Evolutionary conservation across 1,140 invertebrate genomes (phyloP).

Genomic region (Augochlora pura): DNA sequence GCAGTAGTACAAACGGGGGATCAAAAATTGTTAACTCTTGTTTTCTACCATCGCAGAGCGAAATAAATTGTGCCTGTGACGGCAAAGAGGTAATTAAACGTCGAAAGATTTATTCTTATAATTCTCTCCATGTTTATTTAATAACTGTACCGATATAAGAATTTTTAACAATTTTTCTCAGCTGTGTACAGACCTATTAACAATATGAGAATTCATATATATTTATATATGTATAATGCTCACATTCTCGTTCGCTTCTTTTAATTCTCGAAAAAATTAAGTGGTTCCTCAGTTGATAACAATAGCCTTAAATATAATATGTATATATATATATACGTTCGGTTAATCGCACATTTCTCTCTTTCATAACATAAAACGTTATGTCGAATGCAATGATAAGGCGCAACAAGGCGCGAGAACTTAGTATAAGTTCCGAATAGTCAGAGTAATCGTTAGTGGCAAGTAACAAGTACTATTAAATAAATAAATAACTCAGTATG

Average conservation of each 20-base stretch:
- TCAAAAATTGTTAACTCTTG: not conserved
- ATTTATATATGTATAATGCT: conserved; percentile 25
- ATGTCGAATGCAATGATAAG: conserved; percentile 22
- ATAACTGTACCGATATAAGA: conserved; percentile 57
- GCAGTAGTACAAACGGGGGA: conserved; percentile 2
- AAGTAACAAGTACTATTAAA: conserved; percentile 37
- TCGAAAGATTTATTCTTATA: conserved; percentile 6
- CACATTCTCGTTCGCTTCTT: conserved; percentile 10
- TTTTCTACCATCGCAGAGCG: not conserved
- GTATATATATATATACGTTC: not conserved
- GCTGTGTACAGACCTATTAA: conserved; percentile 50
- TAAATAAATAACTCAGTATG: conserved; percentile 56
- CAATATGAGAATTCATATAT: conserved; percentile 59
- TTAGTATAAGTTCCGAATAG: conserved; percentile 37
- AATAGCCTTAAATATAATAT: conserved; percentile 31
- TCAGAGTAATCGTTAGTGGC: not conserved
- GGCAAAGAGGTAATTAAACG: conserved; percentile 32
- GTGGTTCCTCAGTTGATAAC: conserved; percentile 27
- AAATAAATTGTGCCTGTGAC: not conserved
- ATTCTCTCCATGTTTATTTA: conserved; percentile 29
- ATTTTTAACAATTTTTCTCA: conserved; percentile 56
- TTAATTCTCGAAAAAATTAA: conserved; percentile 17
- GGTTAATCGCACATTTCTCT: conserved; percentile 21
- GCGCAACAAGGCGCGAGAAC: not conserved
- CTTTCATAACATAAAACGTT: conserved; percentile 53